These are phyloP conservation scores for Drosophila nigromelanica DNA, from an alignment of 1,140 invertebrate genomes.

Conservation along the genomic window DNA sequence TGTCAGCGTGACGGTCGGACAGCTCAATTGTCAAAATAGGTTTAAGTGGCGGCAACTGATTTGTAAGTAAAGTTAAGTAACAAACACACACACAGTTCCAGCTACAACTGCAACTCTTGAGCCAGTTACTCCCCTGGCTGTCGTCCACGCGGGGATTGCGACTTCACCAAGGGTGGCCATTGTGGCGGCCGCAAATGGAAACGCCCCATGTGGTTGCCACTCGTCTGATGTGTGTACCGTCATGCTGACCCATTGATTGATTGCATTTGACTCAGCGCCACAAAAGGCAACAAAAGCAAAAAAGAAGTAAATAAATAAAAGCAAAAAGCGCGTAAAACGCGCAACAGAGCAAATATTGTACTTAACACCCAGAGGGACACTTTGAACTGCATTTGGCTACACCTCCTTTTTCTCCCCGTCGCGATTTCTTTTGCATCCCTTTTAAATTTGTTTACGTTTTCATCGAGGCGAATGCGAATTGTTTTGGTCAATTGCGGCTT, in stretches of 20 bases:
- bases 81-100: not conserved
- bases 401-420: not conserved
- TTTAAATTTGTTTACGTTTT: slow-evolving; percentile 62
- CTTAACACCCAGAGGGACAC: slow-evolving; percentile 76
- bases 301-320: slow-evolving; percentile 45
- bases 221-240: slow-evolving; percentile 46
- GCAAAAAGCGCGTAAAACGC: slow-evolving; percentile 63
- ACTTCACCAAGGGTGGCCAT: slow-evolving; percentile 60
- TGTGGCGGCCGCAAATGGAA: slow-evolving; percentile 77
- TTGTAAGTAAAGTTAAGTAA: slow-evolving; percentile 54
- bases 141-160: not conserved
- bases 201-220: slow-evolving; percentile 78
- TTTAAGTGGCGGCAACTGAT: slow-evolving; percentile 77
- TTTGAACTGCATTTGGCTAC: slow-evolving; percentile 26
- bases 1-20: slow-evolving; percentile 68
- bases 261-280: slow-evolving; percentile 65
- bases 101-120: slow-evolving; percentile 5
- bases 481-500: slow-evolving; percentile 76
- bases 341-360: slow-evolving; percentile 78
- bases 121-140: not conserved
- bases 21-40: slow-evolving; percentile 84
- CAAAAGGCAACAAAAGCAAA: slow-evolving; percentile 65
- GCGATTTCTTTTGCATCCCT: slow-evolving; percentile 19
- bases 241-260: slow-evolving; percentile 80
- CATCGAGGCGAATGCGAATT: slow-evolving; percentile 24